Conservation (phyloP, 1,140 invertebrate genomes). For the Sarcophaga peregrina region DNA sequence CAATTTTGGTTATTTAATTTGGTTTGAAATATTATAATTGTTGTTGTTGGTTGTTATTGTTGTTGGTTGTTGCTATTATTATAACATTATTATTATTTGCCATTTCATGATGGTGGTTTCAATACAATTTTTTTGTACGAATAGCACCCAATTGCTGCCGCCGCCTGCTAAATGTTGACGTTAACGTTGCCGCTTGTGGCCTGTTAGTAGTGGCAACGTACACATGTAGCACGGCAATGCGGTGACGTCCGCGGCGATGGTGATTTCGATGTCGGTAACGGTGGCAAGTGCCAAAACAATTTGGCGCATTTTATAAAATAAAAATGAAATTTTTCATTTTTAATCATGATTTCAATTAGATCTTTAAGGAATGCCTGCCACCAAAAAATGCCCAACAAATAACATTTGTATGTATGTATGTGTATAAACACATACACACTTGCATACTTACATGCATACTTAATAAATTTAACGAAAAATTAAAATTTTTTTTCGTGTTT, state of each 20-base stretch:
- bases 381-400: neutral
- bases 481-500: too few species aligned
- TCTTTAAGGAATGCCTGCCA: slow-evolving; percentile 23
- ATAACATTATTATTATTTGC: slow-evolving; percentile 10
- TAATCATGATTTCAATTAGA: slow-evolving; percentile 27
- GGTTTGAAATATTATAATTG: neutral
- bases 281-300: slow-evolving; percentile 26
- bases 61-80: neutral
- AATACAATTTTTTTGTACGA: neutral
- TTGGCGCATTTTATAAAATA: slow-evolving; percentile 27
- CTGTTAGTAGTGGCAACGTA: neutral
- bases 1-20: slow-evolving; percentile 18
- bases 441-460: too few species aligned
- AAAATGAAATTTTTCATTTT: slow-evolving; percentile 25
- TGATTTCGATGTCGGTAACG: neutral
- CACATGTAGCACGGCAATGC: too few species aligned
- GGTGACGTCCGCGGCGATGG: neutral
- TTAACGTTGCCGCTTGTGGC: neutral
- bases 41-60: neutral
- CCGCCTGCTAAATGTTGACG: neutral
- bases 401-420: neutral
- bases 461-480: too few species aligned
- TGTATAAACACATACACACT: neutral
- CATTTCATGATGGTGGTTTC: slow-evolving; percentile 11
- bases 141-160: neutral